These are phyloP conservation scores for Rhinichthys klamathensis DNA, from an alignment of 2,113 vertebrate species.

Conservation along the genomic window DNA sequence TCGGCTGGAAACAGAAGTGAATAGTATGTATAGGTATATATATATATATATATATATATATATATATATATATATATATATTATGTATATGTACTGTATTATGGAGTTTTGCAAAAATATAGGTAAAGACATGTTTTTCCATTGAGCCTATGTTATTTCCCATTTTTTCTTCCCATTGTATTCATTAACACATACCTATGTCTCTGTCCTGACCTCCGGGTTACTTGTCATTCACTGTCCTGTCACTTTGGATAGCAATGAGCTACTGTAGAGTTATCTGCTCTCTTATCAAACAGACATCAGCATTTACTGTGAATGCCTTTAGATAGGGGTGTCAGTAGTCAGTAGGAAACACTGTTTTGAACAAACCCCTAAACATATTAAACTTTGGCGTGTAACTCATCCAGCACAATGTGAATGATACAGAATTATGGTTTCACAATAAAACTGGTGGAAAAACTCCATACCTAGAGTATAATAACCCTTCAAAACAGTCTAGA, in stretches of 20 bases:
- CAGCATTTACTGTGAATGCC: neutral
- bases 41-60: too few relatives aligned
- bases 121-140: too few relatives aligned
- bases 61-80: too few relatives aligned
- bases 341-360: neutral
- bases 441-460: neutral
- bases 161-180: neutral
- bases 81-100: too few relatives aligned
- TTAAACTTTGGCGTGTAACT: neutral
- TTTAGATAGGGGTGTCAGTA: neutral
- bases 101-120: too few relatives aligned
- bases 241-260: constrained; percentile 11
- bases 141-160: neutral
- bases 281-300: constrained; percentile 41
- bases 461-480: neutral
- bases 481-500: too few relatives aligned
- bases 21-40: neutral
- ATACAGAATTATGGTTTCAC: neutral
- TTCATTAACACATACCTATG: constrained; percentile 39
- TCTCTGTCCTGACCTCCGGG: constrained; percentile 41
- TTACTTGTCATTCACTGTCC: constrained; percentile 38
- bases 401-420: neutral
- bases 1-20: neutral
- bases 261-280: constrained; percentile 22
- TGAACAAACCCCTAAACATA: neutral